Evolutionary conservation across 2,888 invertebrate species (phyloP), one percentile per base, ranked within the genome.

Genomic region (Tachina grossa): DNA sequence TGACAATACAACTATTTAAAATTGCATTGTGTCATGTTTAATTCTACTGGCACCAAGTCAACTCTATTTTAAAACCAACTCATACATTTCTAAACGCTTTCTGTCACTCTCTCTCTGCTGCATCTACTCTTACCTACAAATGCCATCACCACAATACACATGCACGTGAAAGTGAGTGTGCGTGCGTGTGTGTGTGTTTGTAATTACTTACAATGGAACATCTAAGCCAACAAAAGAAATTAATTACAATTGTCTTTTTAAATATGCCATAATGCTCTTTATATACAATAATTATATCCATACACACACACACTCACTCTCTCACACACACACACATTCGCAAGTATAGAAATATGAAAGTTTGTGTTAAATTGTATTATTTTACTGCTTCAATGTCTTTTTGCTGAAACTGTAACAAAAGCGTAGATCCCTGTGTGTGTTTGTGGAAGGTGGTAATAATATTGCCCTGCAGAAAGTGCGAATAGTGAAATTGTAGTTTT

Each of bases 161-260:
- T 13, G 14, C 2, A 71, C 43, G 51, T 66, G 66, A 9, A 39
- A 57, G 39, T 16, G 11, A 13, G n/a, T 41, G 19, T 49, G 51
- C 49, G 43, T 11, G 1, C 16, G 16, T 22, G 43, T 53, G 66
- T 39, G n/a, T 51, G 41, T 66, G n/a, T 72, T 9, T 66, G 41
- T n/a, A 72, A 41, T 63, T 65, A 66, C 61, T 43, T 63, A 72
- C 43, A 51, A 69, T 68, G 57, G 63, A 63, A 80, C 59, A 76
- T 83, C 75, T 83, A 85, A 83, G 43, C 85, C 39, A 83, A 85
- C 85, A 85, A 85, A 85, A 85, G 85, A 85, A 85, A 85, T 85
- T 85, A 85, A 85, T 85, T 85, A 85, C 85, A 85, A 85, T 85
- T 85, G 85, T 83, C 85, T 85, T 83, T 83, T 79, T 83, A 85